phyloP scores from a whole-genome alignment of 2,797 vertebrate genomes.

The Tragelaphus eurycerus region DNA sequence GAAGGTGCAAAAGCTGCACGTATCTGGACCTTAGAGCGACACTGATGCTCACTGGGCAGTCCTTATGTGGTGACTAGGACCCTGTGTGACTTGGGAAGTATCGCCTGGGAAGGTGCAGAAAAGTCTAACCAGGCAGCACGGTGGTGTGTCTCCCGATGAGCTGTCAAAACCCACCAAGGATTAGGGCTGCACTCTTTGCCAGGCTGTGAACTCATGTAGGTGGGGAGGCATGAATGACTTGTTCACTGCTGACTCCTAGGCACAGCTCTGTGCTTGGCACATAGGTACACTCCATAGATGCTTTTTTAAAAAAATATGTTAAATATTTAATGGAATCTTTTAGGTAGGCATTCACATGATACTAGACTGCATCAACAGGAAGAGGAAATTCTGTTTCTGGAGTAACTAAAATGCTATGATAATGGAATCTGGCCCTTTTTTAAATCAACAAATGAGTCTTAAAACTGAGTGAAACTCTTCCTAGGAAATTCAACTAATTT shows the following conservation, averaged over 20 bases:
- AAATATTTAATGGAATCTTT: slow-evolving; percentile 40
- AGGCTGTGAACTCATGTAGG: neutral
- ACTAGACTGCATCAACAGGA: slow-evolving; percentile 74
- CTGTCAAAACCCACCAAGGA: neutral
- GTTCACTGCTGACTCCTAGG: neutral
- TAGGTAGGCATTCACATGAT: slow-evolving; percentile 25
- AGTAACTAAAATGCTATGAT: slow-evolving; percentile 66
- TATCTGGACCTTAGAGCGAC: neutral
- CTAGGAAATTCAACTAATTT: slow-evolving; percentile 48
- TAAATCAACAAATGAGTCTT: slow-evolving; percentile 71
- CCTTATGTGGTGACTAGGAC: neutral
- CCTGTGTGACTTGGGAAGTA: neutral
- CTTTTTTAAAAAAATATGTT: neutral
- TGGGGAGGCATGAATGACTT: neutral
- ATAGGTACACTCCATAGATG: neutral
- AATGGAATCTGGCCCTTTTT: slow-evolving; percentile 72
- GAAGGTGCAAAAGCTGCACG: neutral
- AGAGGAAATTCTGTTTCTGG: slow-evolving; percentile 68
- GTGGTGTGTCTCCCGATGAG: neutral
- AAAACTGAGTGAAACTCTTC: slow-evolving; percentile 3
- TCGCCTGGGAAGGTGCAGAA: neutral
- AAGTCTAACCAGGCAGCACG: neutral
- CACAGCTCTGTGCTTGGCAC: neutral
- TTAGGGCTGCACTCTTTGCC: neutral
- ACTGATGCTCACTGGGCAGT: neutral